These are phyloP conservation scores for Alectoris magna DNA, from an alignment of 2,797 vertebrate genomes.

Conservation along the genomic window DNA sequence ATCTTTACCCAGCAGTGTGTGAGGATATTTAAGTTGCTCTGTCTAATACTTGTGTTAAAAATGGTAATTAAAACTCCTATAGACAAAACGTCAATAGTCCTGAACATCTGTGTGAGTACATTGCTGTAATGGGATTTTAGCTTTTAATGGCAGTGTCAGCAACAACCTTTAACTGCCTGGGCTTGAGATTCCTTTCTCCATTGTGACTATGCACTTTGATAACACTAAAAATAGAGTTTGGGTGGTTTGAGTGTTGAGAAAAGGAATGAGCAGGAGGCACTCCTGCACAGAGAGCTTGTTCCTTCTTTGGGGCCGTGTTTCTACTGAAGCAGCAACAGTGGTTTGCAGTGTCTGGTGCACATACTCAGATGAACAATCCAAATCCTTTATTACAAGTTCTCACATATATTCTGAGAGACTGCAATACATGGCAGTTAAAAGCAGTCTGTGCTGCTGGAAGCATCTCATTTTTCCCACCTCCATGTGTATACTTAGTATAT, in stretches of 20 bases:
- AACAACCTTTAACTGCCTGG: neutral
- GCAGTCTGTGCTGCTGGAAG: neutral
- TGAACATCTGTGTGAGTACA: neutral
- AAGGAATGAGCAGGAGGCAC: neutral
- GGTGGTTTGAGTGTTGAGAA: neutral
- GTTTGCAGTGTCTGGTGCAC: neutral
- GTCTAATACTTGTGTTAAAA: neutral
- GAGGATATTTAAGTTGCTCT: neutral
- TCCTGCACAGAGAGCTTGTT: neutral
- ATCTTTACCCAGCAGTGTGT: neutral
- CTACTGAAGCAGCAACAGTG: neutral
- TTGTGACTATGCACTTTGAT: neutral
- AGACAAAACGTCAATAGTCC: neutral
- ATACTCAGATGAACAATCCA: too few species aligned
- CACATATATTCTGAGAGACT: neutral
- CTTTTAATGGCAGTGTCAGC: neutral
- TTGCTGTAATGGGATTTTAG: neutral
- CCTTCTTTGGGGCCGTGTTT: neutral
- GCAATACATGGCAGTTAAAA: neutral
- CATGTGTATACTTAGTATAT: accelerated
- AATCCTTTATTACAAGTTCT: too few species aligned
- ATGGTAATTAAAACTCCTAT: neutral
- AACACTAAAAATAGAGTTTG: neutral
- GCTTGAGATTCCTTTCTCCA: neutral
- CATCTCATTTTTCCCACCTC: neutral